These are phyloP conservation scores for Dendrocopos noguchii DNA, from an alignment of 2,113 vertebrate species.

Conservation along the genomic window DNA sequence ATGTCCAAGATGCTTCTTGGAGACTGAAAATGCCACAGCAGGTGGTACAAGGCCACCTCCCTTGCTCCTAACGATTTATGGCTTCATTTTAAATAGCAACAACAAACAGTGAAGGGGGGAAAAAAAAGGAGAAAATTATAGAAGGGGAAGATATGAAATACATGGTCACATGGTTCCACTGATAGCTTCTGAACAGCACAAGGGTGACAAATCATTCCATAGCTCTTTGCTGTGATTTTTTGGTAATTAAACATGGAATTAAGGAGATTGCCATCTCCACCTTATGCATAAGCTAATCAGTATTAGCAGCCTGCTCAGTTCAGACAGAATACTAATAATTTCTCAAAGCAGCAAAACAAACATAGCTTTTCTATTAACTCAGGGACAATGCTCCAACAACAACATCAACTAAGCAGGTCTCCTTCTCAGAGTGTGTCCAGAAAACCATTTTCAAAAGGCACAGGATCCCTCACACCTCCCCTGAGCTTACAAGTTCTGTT, in stretches of 20 bases:
- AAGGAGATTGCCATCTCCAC: neutral
- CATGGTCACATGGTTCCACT: neutral
- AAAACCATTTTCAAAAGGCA: neutral
- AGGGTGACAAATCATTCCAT: neutral
- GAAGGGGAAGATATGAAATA: neutral
- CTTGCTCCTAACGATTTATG: neutral
- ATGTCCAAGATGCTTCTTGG: neutral
- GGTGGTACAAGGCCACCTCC: accelerated
- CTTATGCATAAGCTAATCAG: neutral
- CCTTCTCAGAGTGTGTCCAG: neutral
- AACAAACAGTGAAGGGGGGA: neutral
- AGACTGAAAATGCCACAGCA: neutral
- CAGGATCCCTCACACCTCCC: neutral
- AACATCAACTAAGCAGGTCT: neutral
- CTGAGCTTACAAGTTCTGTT: neutral
- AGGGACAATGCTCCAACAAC: neutral
- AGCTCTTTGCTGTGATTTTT: neutral
- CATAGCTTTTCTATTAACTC: neutral
- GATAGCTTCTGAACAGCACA: neutral
- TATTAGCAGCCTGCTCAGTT: neutral
- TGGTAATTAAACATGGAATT: neutral
- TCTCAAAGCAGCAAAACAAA: constrained; percentile 11
- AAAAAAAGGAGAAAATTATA: neutral
- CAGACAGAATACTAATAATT: neutral
- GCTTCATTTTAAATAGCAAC: neutral